These are phyloP conservation scores for Ia io DNA, from an alignment of 2,113 vertebrate genomes.

Conservation along the genomic window DNA sequence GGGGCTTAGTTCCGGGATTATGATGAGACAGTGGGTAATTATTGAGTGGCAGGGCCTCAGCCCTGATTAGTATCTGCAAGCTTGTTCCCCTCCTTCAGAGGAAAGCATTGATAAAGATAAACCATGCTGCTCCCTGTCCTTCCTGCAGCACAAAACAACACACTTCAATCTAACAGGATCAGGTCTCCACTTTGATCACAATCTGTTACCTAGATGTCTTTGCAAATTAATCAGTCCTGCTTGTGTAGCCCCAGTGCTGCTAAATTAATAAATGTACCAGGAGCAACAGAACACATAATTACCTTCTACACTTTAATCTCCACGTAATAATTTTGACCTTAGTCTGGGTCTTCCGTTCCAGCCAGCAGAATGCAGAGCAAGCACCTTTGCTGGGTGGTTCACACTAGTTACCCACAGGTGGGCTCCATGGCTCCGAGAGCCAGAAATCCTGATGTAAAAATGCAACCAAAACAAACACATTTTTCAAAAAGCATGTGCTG, in stretches of 20 bases:
- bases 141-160: slow-evolving; percentile 84
- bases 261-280: slow-evolving; percentile 94
- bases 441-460: slow-evolving; percentile 56
- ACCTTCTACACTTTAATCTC: slow-evolving; percentile 98
- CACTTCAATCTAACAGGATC: slow-evolving; percentile 90
- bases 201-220: slow-evolving; percentile 90
- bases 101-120: slow-evolving; percentile 88
- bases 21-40: slow-evolving; percentile 93
- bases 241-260: slow-evolving; percentile 86
- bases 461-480: neutral
- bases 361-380: slow-evolving; percentile 74
- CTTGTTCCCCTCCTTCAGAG: slow-evolving; percentile 87
- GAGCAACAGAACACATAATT: slow-evolving; percentile 94
- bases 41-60: slow-evolving; percentile 92
- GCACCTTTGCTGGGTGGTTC: slow-evolving; percentile 61
- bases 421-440: slow-evolving; percentile 60
- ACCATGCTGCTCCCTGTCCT: slow-evolving; percentile 84
- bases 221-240: slow-evolving; percentile 90
- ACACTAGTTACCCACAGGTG: slow-evolving; percentile 58
- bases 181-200: slow-evolving; percentile 88
- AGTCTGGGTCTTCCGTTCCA: slow-evolving; percentile 79
- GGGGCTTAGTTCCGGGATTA: slow-evolving; percentile 98
- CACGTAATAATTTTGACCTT: slow-evolving; percentile 89
- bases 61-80: slow-evolving; percentile 90
- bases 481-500: slow-evolving; percentile 7